Evolutionary conservation across 2,113 vertebrate genomes (phyloP).

Genomic region (Prietella phreatophila): DNA sequence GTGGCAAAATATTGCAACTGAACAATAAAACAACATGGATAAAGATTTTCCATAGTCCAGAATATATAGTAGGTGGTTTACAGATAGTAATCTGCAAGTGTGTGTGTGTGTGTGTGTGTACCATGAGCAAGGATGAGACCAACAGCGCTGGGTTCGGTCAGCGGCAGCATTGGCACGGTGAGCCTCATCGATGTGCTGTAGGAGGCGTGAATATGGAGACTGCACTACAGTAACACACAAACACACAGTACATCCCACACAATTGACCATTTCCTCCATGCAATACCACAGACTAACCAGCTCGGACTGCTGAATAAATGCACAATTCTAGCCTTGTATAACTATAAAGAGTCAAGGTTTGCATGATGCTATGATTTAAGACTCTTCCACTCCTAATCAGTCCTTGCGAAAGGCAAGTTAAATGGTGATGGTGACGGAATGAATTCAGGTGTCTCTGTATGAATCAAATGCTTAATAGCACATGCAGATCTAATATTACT

Average conservation of each 20-base stretch:
- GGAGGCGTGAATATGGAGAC: conserved; percentile 88
- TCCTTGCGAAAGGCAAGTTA: background rate
- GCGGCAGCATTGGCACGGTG: conserved; percentile 86
- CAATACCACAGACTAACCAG: background rate
- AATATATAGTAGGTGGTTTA: background rate
- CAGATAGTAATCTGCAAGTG: background rate
- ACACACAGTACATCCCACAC: background rate
- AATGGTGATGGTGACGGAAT: background rate
- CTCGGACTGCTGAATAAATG: background rate
- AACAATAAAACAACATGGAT: background rate
- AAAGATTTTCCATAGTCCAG: background rate
- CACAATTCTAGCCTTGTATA: background rate
- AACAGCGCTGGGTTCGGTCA: conserved; percentile 85
- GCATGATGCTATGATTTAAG: background rate
- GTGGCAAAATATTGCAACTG: background rate
- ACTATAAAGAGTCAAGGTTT: background rate
- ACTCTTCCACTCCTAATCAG: background rate
- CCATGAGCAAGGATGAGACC: conserved; percentile 93
- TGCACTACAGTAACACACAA: conserved; percentile 78
- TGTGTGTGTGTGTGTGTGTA: conserved; percentile 56
- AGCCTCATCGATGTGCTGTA: conserved; percentile 91
- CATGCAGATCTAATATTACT: background rate
- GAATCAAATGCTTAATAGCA: background rate
- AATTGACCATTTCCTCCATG: background rate
- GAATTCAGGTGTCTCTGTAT: background rate